These are phyloP conservation scores for Budorcas taxicolor DNA, from an alignment of 2,113 vertebrate species.

Conservation along the genomic window DNA sequence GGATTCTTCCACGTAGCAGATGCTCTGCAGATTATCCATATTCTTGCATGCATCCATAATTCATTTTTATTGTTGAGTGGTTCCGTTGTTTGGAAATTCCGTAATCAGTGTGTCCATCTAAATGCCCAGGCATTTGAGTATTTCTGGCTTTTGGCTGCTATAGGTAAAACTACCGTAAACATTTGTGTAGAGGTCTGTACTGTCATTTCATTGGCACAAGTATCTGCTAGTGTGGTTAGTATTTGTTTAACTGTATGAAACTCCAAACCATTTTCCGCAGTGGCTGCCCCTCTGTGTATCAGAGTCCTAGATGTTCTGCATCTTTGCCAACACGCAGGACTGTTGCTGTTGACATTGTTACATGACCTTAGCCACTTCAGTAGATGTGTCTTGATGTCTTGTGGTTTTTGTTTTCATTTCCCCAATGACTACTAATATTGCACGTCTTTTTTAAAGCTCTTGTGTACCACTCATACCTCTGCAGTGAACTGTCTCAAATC, in stretches of 20 bases:
- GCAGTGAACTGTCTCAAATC: background rate
- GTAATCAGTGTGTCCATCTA: background rate
- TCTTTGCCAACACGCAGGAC: background rate
- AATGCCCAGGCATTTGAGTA: background rate
- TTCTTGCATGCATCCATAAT: fast-evolving
- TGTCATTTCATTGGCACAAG: background rate
- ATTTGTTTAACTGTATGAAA: background rate
- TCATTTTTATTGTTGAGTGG: background rate
- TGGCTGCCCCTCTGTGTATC: background rate
- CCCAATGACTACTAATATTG: background rate
- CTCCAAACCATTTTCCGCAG: background rate
- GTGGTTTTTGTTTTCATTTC: background rate
- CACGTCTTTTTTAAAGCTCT: background rate
- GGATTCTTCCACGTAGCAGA: background rate
- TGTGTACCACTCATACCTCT: background rate
- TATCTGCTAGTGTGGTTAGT: background rate
- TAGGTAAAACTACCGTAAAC: background rate
- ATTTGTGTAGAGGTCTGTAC: background rate
- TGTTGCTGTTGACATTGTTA: too few relatives aligned
- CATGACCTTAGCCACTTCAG: background rate
- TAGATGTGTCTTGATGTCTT: background rate
- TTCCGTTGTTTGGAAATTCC: background rate
- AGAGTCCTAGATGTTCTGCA: background rate
- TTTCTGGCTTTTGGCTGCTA: background rate
- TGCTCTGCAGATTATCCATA: background rate